phyloP scores from a whole-genome alignment of 2,113 vertebrate genomes.

The Dicrurus megarhynchus region DNA sequence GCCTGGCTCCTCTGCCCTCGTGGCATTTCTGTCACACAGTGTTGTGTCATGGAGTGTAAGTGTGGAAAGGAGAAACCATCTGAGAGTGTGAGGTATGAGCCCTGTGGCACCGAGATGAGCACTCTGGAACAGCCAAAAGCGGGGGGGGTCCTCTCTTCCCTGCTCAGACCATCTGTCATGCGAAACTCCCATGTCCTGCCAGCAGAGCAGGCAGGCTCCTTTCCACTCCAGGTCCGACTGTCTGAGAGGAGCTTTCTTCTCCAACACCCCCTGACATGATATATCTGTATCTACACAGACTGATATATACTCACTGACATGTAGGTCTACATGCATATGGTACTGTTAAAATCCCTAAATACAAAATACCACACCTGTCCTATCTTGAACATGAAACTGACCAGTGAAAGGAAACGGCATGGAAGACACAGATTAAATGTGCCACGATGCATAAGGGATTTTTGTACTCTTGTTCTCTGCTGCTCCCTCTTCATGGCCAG shows the following conservation, averaged over 20 bases:
- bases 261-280: not conserved
- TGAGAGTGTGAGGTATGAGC: not conserved
- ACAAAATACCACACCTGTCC: not conserved
- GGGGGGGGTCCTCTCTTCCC: not conserved
- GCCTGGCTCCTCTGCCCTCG: not conserved
- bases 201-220: not conserved
- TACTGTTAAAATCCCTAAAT: not conserved
- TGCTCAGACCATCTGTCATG: not conserved
- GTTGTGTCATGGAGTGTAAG: fast-evolving
- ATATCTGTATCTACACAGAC: not conserved
- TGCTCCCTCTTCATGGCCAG: not conserved
- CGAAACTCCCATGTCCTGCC: not conserved
- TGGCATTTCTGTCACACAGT: not conserved
- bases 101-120: not conserved
- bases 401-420: not conserved
- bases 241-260: not conserved
- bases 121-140: not conserved
- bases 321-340: not conserved
- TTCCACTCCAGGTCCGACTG: not conserved
- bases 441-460: not conserved
- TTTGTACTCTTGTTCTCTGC: not conserved
- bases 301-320: not conserved
- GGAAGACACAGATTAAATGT: not conserved
- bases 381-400: not conserved
- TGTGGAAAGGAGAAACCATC: not conserved